These are phyloP conservation scores for Oxyruncus cristatus DNA, from an alignment of 2,113 vertebrate species.

Conservation along the genomic window DNA sequence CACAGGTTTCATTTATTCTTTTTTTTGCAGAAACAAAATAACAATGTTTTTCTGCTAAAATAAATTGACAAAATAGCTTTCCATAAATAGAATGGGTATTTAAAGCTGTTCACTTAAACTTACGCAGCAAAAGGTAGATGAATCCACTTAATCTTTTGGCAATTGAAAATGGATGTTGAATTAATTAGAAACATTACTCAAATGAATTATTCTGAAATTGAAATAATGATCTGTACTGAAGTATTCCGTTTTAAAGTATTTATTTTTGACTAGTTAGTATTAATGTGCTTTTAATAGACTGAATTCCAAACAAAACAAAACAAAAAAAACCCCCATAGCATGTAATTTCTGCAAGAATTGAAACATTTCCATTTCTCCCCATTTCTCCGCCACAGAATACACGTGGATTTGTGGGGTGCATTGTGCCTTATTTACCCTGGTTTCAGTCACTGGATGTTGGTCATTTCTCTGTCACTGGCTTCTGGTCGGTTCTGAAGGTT, in stretches of 20 bases:
- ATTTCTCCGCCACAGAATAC: not conserved
- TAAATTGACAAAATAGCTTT: not conserved
- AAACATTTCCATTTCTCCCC: not conserved
- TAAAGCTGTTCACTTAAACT: not conserved
- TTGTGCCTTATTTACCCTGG: not conserved
- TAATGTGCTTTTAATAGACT: conserved; percentile 11
- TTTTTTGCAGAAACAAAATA: not conserved
- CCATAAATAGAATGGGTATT: not conserved
- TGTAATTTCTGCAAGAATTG: not conserved
- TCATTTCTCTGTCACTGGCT: not conserved
- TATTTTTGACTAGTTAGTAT: conserved; percentile 6
- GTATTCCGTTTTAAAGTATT: conserved; percentile 9
- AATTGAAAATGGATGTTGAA: conserved; percentile 54
- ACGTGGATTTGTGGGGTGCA: not conserved
- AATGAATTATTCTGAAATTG: conserved; percentile 20
- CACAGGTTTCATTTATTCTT: not conserved
- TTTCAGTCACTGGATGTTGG: not conserved
- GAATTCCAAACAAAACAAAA: not conserved
- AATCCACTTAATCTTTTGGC: not conserved
- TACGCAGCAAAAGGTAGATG: not conserved
- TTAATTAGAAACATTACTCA: conserved; percentile 45
- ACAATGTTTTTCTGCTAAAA: not conserved
- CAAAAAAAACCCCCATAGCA: not conserved
- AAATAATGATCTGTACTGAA: conserved; percentile 20
- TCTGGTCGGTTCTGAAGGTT: not conserved